Evolutionary conservation across 2,888 invertebrate species (phyloP), one percentile per base, ranked within the genome.

Genomic region (Eledone cirrhosa): DNA sequence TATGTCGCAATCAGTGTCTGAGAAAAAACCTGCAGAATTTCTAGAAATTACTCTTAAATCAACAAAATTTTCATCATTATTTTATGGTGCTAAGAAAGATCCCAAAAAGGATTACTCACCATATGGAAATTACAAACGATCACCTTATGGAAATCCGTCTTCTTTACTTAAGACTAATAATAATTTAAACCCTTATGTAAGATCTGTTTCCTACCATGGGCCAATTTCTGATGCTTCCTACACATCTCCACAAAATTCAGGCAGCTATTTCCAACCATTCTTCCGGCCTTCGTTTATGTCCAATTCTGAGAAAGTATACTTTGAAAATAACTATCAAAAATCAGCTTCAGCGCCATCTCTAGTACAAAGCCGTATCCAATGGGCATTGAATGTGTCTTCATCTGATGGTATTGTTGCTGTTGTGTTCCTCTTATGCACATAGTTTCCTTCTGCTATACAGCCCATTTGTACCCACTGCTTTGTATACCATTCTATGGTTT

Each of bases 311-410:
- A n/a, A 31, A 33, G 69, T 22, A 22, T 22, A 29, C 11, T 22
- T 7, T 8, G 69, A 69, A 31, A 41, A 72, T 41, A 33, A 29
- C 41, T 41, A 41, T 41, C 72, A n/a, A 41, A 72, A 31, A 31
- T 72, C 72, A n/a, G 72, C 72, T 72, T 72, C 72, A 22, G 72
- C 72, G 2, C 72, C 72, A 22, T 72, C 72, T 19, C 72, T 72
- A n/a, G 72, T 72, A n/a, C 72, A 72, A 24, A 41, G 31, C 31
- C 72, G 72, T 33, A 72, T 72, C 72, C 29, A 72, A 41, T 72
- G 72, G 72, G 72, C 72, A 31, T 8, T 5, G 33, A 72, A 41
- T 31, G 31, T 72, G 41, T 41, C 72, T 33, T 41, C 41, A 41
- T 41, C 0, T 41, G 41, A 41, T 41, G 41, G 41, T 41, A 41